phyloP scores from a whole-genome alignment of 2,113 vertebrate genomes.

The Dipodomys ordii region DNA sequence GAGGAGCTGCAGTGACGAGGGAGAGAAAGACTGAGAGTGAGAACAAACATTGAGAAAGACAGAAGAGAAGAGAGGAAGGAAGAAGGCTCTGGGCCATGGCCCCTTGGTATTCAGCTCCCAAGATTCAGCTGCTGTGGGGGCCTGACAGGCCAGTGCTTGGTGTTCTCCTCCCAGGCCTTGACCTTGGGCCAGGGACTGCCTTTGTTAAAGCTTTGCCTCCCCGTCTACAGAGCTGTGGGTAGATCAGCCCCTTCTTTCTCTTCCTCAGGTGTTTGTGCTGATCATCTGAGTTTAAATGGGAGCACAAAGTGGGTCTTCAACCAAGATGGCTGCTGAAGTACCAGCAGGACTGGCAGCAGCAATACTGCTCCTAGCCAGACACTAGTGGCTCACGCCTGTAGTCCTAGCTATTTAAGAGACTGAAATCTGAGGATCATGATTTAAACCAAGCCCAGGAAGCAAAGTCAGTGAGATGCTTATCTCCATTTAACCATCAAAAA shows the following conservation, averaged over 20 bases:
- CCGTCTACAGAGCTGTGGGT: neutral
- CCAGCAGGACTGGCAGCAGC: no score
- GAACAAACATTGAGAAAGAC: neutral
- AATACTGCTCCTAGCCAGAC: no score
- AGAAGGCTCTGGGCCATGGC: neutral
- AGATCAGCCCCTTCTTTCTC: neutral
- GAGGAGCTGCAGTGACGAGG: neutral
- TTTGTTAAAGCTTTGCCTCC: neutral
- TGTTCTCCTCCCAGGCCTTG: neutral
- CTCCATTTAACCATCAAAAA: no score
- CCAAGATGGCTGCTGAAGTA: neutral
- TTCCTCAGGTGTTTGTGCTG: neutral
- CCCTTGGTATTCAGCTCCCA: neutral
- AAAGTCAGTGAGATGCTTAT: no score
- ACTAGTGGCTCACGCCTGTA: no score
- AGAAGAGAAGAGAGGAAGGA: neutral
- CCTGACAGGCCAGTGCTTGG: neutral
- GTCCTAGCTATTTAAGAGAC: no score
- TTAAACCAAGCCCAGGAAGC: no score
- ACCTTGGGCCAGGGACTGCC: neutral
- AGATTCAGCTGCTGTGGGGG: neutral
- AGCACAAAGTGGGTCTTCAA: rapidly evolving
- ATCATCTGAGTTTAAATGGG: neutral
- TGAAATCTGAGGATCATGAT: no score
- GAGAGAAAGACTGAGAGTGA: neutral